A percentile compares a stretch with the other conserved stretches of the same genome.
Evolutionary conservation across 2,113 vertebrate species (phyloP).

Genomic region (Larimichthys crocea): DNA sequence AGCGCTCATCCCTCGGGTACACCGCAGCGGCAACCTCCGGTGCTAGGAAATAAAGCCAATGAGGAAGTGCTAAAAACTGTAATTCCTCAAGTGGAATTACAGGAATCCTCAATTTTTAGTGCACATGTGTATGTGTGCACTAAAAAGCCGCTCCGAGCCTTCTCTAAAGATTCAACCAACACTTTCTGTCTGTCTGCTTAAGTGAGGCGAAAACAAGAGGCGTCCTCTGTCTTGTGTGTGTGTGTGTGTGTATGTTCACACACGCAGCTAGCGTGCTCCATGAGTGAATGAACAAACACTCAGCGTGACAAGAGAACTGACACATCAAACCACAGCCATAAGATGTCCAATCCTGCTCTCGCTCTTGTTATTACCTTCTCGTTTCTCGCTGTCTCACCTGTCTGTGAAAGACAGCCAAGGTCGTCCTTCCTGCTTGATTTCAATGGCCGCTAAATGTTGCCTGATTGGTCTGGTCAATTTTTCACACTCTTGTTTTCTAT

Average conservation of each 20-base stretch:
- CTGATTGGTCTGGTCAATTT: constrained; percentile 65
- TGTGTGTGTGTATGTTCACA: background rate
- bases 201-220: constrained; percentile 54
- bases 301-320: constrained; percentile 61
- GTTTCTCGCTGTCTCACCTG: constrained; percentile 23
- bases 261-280: constrained; percentile 4
- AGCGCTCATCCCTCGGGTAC: background rate
- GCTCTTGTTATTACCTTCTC: constrained; percentile 51
- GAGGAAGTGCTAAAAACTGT: no score
- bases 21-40: no score
- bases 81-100: no score
- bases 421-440: constrained; percentile 42
- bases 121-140: constrained; percentile 3
- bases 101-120: constrained; percentile 1
- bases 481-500: constrained; percentile 54
- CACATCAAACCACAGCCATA: constrained; percentile 62
- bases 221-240: constrained; percentile 26
- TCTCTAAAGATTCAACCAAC: constrained; percentile 59
- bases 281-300: constrained; percentile 70
- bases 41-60: no score
- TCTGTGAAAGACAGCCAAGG: constrained; percentile 40
- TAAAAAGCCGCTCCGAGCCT: constrained; percentile 46
- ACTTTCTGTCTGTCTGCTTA: constrained; percentile 43
- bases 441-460: constrained; percentile 52
- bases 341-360: constrained; percentile 39